phyloP scores from a whole-genome alignment of 2,888 invertebrate species.

The Trissoscelio sp. region DNA sequence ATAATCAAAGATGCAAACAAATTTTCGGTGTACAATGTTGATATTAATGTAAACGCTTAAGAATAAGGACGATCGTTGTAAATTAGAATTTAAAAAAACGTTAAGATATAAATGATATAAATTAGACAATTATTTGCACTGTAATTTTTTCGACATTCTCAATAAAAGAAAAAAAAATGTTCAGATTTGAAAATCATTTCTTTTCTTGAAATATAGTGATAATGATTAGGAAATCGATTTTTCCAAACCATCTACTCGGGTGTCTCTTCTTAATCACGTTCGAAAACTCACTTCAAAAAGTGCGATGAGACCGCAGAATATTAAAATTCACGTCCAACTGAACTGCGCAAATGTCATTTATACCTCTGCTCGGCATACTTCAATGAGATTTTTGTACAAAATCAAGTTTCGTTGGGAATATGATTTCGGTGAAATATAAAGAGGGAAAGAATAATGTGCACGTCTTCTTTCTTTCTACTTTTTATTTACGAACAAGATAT shows the following conservation, averaged over 20 bases:
- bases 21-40: slow-evolving; percentile 60
- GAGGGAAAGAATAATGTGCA: background rate
- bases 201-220: too few species aligned
- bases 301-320: slow-evolving; percentile 27
- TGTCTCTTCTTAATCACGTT: slow-evolving; percentile 33
- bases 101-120: slow-evolving; percentile 9
- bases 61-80: slow-evolving; percentile 58
- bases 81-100: slow-evolving; percentile 47
- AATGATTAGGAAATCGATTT: too few species aligned
- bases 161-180: too few species aligned
- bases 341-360: slow-evolving; percentile 48
- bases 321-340: slow-evolving; percentile 59
- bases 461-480: too few species aligned
- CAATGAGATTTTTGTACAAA: slow-evolving; percentile 43
- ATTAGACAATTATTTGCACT: slow-evolving; percentile 61
- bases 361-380: slow-evolving; percentile 25
- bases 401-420: slow-evolving; percentile 8
- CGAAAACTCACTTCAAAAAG: slow-evolving; percentile 47
- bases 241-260: too few species aligned
- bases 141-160: slow-evolving; percentile 18
- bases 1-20: slow-evolving; percentile 57
- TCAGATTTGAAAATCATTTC: too few species aligned
- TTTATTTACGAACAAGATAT: too few species aligned
- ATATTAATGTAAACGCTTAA: slow-evolving; percentile 58
- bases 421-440: background rate